A percentile compares a stretch with the other conserved stretches of the same genome.
Evolutionary conservation across 2,888 invertebrate genomes (phyloP).

Genomic region (Andrena bicolor): DNA sequence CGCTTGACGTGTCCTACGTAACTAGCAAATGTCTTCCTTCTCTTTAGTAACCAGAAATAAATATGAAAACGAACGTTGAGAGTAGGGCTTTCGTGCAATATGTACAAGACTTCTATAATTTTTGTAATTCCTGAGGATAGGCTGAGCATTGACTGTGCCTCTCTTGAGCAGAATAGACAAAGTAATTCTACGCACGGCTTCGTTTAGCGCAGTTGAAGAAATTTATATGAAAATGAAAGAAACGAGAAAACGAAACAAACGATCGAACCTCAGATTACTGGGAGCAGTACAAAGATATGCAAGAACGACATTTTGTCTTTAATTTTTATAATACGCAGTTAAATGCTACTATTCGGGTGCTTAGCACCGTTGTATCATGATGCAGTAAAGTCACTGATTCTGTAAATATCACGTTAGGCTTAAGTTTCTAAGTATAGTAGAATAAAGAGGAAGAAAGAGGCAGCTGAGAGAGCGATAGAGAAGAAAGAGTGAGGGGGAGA

Average conservation of each 20-base stretch:
- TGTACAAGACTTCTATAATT: slow-evolving; percentile 76
- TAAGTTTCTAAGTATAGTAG: slow-evolving; percentile 70
- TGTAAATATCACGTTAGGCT: slow-evolving; percentile 77
- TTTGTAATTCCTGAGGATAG: slow-evolving; percentile 70
- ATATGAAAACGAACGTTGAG: slow-evolving; percentile 53
- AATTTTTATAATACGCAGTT: slow-evolving; percentile 79
- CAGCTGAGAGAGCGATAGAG: slow-evolving; percentile 55
- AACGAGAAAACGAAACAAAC: slow-evolving; percentile 40
- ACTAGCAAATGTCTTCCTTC: slow-evolving; percentile 78
- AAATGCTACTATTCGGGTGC: slow-evolving; percentile 69
- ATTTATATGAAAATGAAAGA: slow-evolving; percentile 61
- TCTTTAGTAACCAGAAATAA: slow-evolving; percentile 70
- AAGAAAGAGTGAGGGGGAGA: no score
- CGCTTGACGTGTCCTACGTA: slow-evolving; percentile 74
- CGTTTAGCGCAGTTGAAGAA: slow-evolving; percentile 69
- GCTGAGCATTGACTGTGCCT: slow-evolving; percentile 67
- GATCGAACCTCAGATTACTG: slow-evolving; percentile 74
- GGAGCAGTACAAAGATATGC: slow-evolving; percentile 82
- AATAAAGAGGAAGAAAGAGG: slow-evolving; percentile 53
- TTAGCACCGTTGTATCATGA: slow-evolving; percentile 70
- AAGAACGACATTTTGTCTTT: slow-evolving; percentile 80
- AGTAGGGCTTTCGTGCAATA: slow-evolving; percentile 76
- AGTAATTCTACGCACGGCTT: slow-evolving; percentile 70
- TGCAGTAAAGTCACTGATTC: slow-evolving; percentile 68
- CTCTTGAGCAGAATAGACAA: slow-evolving; percentile 62